Base-by-base conservation (phyloP, 2,888 invertebrate species). In the Drosophila dives region DNA sequence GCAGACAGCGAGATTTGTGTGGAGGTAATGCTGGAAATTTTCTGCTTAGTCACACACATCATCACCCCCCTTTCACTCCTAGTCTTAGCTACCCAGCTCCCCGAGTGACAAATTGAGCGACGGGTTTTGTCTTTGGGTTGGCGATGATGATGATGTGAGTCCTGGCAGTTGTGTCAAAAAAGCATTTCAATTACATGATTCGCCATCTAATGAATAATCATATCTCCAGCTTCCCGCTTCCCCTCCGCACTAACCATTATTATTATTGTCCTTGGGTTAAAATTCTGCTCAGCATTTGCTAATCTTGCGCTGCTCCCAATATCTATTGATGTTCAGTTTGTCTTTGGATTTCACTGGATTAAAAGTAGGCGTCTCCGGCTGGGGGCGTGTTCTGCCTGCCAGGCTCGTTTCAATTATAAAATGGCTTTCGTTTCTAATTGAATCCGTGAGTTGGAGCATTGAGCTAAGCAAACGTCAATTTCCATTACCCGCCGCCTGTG, bases 391-490 rank as follows among this genome's bases (percentile, higher is more conserved):
- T 72, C n/a, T 12, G 26, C 1, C 26, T 42, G 55, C 17, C 34
- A 64, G 63, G 55, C 79, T 73, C 61, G 70, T 81, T 89, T 90
- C 86, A 90, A 86, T 91, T 90, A 86, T 81, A 89, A 90, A 90
- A 86, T 87, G 86, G 89, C 87, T 87, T 91, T 87, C 71, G 72
- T 74, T 80, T 80, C 83, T 88, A 90, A 90, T 91, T 89, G 87
- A 90, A 91, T 82, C 83, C 83, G 79, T 70, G 75, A 80, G 80
- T 76, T 50, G 45, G 71, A 62, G 64, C 59, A 60, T 59, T 68
- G 42, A 74, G 69, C 64, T 64, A 64, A 75, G 73, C 69, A 67
- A 81, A 81, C 75, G 49, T 64, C 62, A 62, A 60, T 63, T 58
- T 64, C 61, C 63, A 66, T 60, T 61, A 36, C 32, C 11, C 6